These are phyloP conservation scores for Anagrus nilaparvatae DNA, from an alignment of 1,140 invertebrate species.

Conservation along the genomic window DNA sequence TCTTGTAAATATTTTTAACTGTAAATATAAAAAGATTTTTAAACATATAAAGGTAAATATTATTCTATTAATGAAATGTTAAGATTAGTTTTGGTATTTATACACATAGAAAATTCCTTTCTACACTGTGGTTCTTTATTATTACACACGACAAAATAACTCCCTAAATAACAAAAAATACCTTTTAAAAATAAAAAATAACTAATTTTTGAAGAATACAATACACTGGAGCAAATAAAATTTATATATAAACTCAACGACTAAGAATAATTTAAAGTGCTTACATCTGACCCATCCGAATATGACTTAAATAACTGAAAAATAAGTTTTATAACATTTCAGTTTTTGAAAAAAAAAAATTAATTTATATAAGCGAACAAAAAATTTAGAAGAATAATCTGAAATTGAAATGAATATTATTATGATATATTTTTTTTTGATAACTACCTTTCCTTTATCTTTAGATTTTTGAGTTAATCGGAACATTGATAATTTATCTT, in stretches of 20 bases:
- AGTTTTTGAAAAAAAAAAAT: conserved; percentile 21
- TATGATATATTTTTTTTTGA: no score
- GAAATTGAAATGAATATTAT: no score
- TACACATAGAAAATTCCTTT: no score
- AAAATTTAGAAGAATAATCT: no score
- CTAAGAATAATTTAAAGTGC: conserved; percentile 34
- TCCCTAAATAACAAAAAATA: conserved; percentile 21
- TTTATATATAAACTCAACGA: conserved; percentile 19
- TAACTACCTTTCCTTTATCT: conserved; percentile 56
- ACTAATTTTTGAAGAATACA: conserved; percentile 16
- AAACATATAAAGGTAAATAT: no score
- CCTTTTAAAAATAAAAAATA: conserved; percentile 26
- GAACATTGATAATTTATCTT: conserved; percentile 46
- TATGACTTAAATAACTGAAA: conserved; percentile 41
- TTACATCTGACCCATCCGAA: conserved; percentile 43
- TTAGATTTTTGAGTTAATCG: conserved; percentile 55
- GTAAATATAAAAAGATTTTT: no score
- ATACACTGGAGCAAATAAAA: conserved; percentile 24
- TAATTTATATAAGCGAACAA: conserved; percentile 10
- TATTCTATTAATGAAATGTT: no score
- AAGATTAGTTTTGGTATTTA: no score
- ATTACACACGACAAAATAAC: conserved; percentile 18
- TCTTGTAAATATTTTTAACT: no score
- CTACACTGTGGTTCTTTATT: no score
- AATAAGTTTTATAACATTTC: no score